Conservation (phyloP, 2,113 vertebrate species). For the Irena cyanogastra region DNA sequence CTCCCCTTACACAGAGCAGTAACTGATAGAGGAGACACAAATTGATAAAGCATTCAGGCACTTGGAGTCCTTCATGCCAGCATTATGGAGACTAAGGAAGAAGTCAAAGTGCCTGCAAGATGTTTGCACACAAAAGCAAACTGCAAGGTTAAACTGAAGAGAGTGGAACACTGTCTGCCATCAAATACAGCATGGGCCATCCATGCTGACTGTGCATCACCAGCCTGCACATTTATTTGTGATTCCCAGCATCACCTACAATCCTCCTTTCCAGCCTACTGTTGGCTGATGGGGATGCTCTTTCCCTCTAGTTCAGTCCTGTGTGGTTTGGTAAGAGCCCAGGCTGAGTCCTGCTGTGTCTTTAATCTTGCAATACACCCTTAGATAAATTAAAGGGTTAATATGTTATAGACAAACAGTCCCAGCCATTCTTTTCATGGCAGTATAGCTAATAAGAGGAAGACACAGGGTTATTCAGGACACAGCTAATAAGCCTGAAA, state of each 20-base stretch:
- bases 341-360: neutral
- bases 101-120: neutral
- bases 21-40: neutral
- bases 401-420: neutral
- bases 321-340: neutral
- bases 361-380: neutral
- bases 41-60: neutral
- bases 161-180: accelerated
- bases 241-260: neutral
- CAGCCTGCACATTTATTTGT: neutral
- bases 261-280: neutral
- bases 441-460: neutral
- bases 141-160: neutral
- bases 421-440: neutral
- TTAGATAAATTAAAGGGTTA: neutral
- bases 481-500: neutral
- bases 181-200: neutral
- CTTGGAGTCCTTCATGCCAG: neutral
- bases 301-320: neutral
- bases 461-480: neutral
- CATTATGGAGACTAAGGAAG: neutral
- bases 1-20: neutral
- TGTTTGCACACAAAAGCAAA: neutral
- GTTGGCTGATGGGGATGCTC: neutral
- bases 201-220: neutral